Percentiles rank a stretch among this genome's conserved stretches.
Evolutionary conservation across 2,888 invertebrate genomes (phyloP).

Genomic region (Geotrupes spiniger): DNA sequence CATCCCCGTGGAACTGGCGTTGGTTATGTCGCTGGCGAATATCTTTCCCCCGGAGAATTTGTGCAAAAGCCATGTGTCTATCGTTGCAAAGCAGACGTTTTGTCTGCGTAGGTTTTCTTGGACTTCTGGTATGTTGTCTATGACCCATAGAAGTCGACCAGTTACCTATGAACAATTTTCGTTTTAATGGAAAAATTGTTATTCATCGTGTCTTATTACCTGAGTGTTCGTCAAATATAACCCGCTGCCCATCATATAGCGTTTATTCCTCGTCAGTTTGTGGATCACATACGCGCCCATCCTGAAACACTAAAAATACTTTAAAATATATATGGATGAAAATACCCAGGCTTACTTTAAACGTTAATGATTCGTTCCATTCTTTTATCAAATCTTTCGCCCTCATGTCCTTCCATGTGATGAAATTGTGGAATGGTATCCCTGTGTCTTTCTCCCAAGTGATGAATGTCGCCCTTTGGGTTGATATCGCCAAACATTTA

Average conservation of each 20-base stretch:
- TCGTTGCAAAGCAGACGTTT: slow-evolving; percentile 76
- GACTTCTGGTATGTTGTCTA: slow-evolving; percentile 69
- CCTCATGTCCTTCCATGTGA: slow-evolving; percentile 70
- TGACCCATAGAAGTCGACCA: slow-evolving; percentile 73
- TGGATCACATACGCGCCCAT: slow-evolving; percentile 53
- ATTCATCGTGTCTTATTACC: slow-evolving; percentile 51
- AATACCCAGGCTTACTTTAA: too few relatives aligned
- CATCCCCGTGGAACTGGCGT: slow-evolving; percentile 87
- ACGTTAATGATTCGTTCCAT: slow-evolving; percentile 56
- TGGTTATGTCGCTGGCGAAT: slow-evolving; percentile 86
- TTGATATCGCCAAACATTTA: slow-evolving; percentile 68
- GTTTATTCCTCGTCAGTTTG: slow-evolving; percentile 71
- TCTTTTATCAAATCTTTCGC: slow-evolving; percentile 54
- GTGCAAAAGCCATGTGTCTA: slow-evolving; percentile 92
- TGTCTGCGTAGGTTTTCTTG: slow-evolving; percentile 61
- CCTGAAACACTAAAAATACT: slow-evolving; percentile 25
- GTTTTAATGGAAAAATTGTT: background rate
- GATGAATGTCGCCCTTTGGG: slow-evolving; percentile 63
- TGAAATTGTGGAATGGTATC: slow-evolving; percentile 61
- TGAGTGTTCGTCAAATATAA: slow-evolving; percentile 82
- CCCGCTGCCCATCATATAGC: slow-evolving; percentile 82
- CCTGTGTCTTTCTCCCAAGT: slow-evolving; percentile 64
- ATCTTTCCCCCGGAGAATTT: slow-evolving; percentile 65
- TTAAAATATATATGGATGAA: slow-evolving; percentile 7
- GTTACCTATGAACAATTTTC: slow-evolving; percentile 61